Evolutionary conservation across 2,888 invertebrate genomes (phyloP), one percentile per base, ranked within the genome.

Genomic region (Caenorhabditis wallacei): DNA sequence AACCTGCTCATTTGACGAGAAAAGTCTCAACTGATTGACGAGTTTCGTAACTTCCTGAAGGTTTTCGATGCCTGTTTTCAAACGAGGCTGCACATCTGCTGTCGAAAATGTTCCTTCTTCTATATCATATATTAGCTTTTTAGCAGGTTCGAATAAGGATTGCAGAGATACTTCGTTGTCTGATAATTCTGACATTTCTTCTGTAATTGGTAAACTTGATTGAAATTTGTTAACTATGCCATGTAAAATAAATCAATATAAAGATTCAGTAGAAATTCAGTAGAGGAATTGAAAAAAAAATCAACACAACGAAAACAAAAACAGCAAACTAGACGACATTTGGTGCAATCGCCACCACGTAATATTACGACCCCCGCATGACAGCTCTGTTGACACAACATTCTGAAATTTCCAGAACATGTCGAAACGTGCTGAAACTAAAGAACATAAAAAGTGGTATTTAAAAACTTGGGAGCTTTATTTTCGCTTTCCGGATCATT

Each of bases 1-100:
- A 2, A 87, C 87, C 68, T 72, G 61, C 54, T 88, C 88, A 56
- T 88, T 88, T 0, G 85, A 76, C 0, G 88, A 88, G 76, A 88
- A 89, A 20, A 91, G 57, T 22, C 68, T 74, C 22, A 89, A 48
- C 30, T 74, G 63, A 35, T 84, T 85, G 26, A 90, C 84, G 1
- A 64, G 30, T 35, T 61, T 72, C 0, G 84, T 84, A 26, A 89
- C 35, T 40, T 56, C 8, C n/a, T 87, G 82, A 54, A 89, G 76
- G 11, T 71, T 79, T 35, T 66, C 66, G 5, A 82, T 74, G 4
- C 66, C 68, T 0, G 61, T 57, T 54, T 82, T 78, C 5, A 85
- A 46, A 1, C 70, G 75, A 26, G 59, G 54, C 56, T 86, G 84
- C 0, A 84, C 10, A 3, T 82, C 66, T n/a, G 64, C 46, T 1